A percentile compares a stretch with the other conserved stretches of the same genome.
phyloP scores from a whole-genome alignment of 2,113 vertebrate species.

The Rhabdornis inornatus region DNA sequence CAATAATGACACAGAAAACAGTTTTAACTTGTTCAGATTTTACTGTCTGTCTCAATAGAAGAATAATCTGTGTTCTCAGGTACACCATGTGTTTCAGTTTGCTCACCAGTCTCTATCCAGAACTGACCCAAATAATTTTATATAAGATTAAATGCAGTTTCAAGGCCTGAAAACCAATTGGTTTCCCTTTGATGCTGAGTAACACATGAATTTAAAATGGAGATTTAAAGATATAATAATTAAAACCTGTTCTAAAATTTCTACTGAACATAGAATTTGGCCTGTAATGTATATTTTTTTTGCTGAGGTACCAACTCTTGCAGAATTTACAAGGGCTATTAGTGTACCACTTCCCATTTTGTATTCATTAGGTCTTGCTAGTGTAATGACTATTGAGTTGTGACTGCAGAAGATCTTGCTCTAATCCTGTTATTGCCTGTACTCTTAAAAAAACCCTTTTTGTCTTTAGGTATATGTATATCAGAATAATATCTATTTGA shows the following conservation, averaged over 20 bases:
- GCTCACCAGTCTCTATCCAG: background rate
- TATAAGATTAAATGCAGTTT: background rate
- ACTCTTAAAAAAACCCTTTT: background rate
- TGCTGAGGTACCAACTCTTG: background rate
- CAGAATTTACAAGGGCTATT: background rate
- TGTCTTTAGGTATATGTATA: conserved; percentile 83
- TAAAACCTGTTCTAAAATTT: background rate
- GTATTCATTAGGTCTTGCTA: background rate
- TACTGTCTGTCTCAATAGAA: background rate
- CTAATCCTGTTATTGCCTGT: background rate
- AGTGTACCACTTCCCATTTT: background rate
- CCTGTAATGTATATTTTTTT: background rate
- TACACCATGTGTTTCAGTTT: background rate
- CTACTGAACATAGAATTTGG: background rate
- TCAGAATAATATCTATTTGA: conserved; percentile 88
- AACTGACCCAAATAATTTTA: background rate
- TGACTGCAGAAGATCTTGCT: background rate
- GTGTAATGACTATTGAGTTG: background rate
- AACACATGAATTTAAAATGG: background rate
- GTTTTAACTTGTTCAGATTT: background rate
- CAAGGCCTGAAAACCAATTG: background rate
- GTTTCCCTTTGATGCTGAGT: background rate
- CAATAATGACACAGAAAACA: background rate
- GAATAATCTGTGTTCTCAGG: background rate
- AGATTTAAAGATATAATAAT: background rate